Evolutionary conservation across 2,797 vertebrate genomes (phyloP), one percentile per base, ranked within the genome.

Genomic region (Sciaenops ocellatus): DNA sequence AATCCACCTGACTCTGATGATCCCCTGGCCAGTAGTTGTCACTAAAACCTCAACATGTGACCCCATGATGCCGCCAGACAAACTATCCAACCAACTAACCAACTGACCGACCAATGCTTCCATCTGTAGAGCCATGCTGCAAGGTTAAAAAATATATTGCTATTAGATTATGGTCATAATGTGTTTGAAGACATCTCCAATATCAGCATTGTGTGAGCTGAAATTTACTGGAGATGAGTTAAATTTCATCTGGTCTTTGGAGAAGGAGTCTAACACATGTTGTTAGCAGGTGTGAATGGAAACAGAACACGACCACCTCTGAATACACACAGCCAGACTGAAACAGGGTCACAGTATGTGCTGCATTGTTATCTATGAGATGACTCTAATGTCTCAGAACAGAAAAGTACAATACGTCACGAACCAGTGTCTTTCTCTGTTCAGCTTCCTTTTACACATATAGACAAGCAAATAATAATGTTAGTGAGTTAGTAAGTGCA

Each of bases 401-500:
- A 1, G 34, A 65, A 48, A 24, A 46, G 6, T 11, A 7, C 18
- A 13, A 54, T 8, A 13, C n/a, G 8, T 34, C 16, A 3, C 1
- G 5, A 38, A 51, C 24, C 52, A 15, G 28, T 50, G 38, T 26
- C 34, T 50, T 52, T 41, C 10, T 22, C 55, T 5, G 13, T 13
- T 16, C 24, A 9, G 2, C 65, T 46, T 52, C 20, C 20, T 48
- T 51, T 20, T 28, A 28, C 5, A 48, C 26, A 56, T 28, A 4
- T 11, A 9, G n/a, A 67, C 3, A 20, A 50, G 15, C 54, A 56
- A 71, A 64, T 64, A 67, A 67, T 24, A 30, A 3, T 42, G 11
- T 50, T 51, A 28, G n/a, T 24, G 2, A 74, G 51, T 38, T 24
- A 24, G 16, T 16, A 51, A 72, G 72, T 48, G 61, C 56, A 80